Evolutionary conservation across 2,888 invertebrate genomes (phyloP), one percentile per base, ranked within the genome.

Genomic region (Heliconius cydno): DNA sequence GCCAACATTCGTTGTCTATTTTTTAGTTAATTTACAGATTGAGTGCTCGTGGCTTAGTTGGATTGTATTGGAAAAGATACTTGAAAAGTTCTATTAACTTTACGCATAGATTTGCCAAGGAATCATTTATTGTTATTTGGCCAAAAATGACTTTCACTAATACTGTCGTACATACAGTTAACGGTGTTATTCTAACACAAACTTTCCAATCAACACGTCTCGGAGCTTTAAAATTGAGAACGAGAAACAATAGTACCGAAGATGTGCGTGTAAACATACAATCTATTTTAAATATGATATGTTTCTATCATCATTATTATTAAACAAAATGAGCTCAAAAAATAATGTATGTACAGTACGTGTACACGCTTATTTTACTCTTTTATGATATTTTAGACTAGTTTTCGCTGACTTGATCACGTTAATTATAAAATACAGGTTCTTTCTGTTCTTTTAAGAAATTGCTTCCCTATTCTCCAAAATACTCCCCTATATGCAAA

Each of bases 1-100:
- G 92, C 92, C 92, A 92, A 89, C 87, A 87, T 88, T 86, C 86
- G 87, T 85, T 87, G 88, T 86, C 85, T 85, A 89, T 89, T 89
- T 91, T 91, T 91, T 90, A 89, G 89, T 91, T 92, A 91, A 92
- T 92, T 91, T 90, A 88, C 87, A 89, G 88, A 91, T 83, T 83
- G 83, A 80, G 75, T 79, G 77, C n/a, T 73, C 15, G 71, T 71
- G 41, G 71, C 46, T 46, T 13, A 73, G 72, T 57, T n/a, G 34
- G n/a, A 60, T 73, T 60, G 34, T 72, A 25, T 73, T 73, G 34
- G 60, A 25, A 57, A 57, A 57, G 34, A 34, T n/a, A 13, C 34
- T 34, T 57, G 30, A n/a, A 73, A 73, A 60, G n/a, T 73, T 46
- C 15, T 70, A 68, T 68, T 38, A 68, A 68, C 10, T 38, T 30